Percentiles rank a stretch among this genome's conserved stretches.
Conservation (phyloP, 2,888 invertebrate genomes). For the Stenurella melanura region DNA sequence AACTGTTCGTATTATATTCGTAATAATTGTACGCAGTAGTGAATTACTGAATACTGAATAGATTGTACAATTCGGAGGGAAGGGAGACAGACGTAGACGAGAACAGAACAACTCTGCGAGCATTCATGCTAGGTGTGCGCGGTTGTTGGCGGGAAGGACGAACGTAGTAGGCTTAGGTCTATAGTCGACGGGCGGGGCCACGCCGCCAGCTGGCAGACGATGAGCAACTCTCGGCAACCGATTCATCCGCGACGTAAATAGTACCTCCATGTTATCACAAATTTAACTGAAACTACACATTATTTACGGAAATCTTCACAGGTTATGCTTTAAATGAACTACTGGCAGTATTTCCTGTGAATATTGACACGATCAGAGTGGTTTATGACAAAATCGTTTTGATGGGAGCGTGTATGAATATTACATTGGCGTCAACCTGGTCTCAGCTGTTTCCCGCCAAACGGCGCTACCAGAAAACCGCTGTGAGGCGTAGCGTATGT, state of each 20-base stretch:
- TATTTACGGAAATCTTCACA: slow-evolving; percentile 44
- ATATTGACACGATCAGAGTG: background rate
- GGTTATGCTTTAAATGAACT: slow-evolving; percentile 38
- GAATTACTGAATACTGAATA: slow-evolving; percentile 41
- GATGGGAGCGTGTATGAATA: slow-evolving; percentile 70
- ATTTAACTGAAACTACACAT: slow-evolving; percentile 40
- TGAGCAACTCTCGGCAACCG: slow-evolving; percentile 71
- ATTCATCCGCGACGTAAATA: slow-evolving; percentile 72
- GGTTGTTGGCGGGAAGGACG: slow-evolving; percentile 67
- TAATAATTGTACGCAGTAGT: slow-evolving; percentile 40
- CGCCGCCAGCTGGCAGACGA: slow-evolving; percentile 78
- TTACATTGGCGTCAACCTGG: slow-evolving; percentile 73
- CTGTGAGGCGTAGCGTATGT: slow-evolving; percentile 76
- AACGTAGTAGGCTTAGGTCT: slow-evolving; percentile 67
- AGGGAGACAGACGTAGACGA: slow-evolving; percentile 55
- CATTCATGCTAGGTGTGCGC: slow-evolving; percentile 60
- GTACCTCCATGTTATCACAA: slow-evolving; percentile 64
- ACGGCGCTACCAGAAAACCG: slow-evolving; percentile 80
- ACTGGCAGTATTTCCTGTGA: background rate
- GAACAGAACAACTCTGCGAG: slow-evolving; percentile 38
- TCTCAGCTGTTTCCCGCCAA: slow-evolving; percentile 84
- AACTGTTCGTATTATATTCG: slow-evolving; percentile 7
- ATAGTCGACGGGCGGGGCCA: slow-evolving; percentile 75
- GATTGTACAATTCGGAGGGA: slow-evolving; percentile 62
- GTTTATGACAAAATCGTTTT: slow-evolving; percentile 15